phyloP scores from a whole-genome alignment of 2,888 invertebrate species.

The Caenorhabditis wallacei region DNA sequence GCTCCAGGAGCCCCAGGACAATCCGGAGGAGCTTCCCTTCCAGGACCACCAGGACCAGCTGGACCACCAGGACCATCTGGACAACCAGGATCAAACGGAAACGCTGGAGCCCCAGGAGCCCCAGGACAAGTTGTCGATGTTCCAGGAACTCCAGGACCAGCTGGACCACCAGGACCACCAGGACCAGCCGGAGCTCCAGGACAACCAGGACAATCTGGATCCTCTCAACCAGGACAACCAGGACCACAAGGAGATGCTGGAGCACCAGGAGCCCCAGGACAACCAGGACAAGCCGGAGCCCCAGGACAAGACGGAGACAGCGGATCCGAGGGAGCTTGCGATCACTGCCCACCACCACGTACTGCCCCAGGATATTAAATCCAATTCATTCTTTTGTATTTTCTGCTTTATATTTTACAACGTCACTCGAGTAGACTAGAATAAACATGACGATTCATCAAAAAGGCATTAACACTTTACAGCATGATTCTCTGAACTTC shows the following conservation, averaged over 20 bases:
- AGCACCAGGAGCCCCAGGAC: slow-evolving; percentile 70
- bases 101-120: slow-evolving; percentile 67
- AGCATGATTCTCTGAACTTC: background rate
- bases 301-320: slow-evolving; percentile 65
- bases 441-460: slow-evolving; percentile 24
- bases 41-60: slow-evolving; percentile 69
- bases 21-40: slow-evolving; percentile 57
- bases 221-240: slow-evolving; percentile 63
- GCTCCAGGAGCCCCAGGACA: slow-evolving; percentile 66
- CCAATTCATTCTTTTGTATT: slow-evolving; percentile 5
- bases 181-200: slow-evolving; percentile 69
- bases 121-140: slow-evolving; percentile 71
- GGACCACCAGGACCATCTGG: slow-evolving; percentile 75
- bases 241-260: slow-evolving; percentile 68
- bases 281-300: slow-evolving; percentile 65
- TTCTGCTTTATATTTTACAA: slow-evolving; percentile 54
- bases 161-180: slow-evolving; percentile 69
- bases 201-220: slow-evolving; percentile 67
- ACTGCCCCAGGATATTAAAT: slow-evolving; percentile 70
- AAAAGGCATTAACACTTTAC: slow-evolving; percentile 1
- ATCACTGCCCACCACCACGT: slow-evolving; percentile 72
- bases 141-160: slow-evolving; percentile 70
- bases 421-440: slow-evolving; percentile 44
- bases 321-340: slow-evolving; percentile 70
- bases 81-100: slow-evolving; percentile 65